Evolutionary conservation across 1,140 invertebrate genomes (phyloP).

Genomic region (Zaprionus capensis): DNA sequence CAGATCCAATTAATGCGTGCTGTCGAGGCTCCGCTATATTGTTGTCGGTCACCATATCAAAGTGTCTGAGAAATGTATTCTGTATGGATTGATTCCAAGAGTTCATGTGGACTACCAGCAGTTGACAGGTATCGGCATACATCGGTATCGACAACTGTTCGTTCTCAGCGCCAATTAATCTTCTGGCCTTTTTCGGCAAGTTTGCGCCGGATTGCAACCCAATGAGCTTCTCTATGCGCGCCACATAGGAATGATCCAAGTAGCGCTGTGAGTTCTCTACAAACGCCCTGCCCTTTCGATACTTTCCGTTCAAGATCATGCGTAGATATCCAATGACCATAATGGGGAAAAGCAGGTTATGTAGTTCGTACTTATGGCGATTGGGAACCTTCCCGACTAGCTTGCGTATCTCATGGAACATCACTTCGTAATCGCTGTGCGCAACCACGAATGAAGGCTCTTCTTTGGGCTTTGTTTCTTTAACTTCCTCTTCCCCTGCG

Average conservation of each 20-base stretch:
- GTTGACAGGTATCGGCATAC: not conserved
- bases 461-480: too few species aligned
- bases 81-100: conserved; percentile 31
- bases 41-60: conserved; percentile 6
- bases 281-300: conserved; percentile 17
- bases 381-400: conserved; percentile 20
- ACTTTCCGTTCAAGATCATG: conserved; percentile 40
- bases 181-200: conserved; percentile 37
- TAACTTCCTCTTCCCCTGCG: not conserved
- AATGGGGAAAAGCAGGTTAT: conserved; percentile 42
- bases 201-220: conserved; percentile 16
- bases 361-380: conserved; percentile 45
- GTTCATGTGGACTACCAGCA: not conserved
- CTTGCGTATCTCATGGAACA: conserved; percentile 17
- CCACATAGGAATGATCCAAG: conserved; percentile 41
- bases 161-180: conserved; percentile 24
- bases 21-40: conserved; percentile 3
- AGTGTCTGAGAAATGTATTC: conserved; percentile 25
- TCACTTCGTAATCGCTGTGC: conserved; percentile 31
- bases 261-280: not conserved
- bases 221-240: conserved; percentile 42
- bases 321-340: conserved; percentile 40
- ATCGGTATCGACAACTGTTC: conserved; percentile 38
- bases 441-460: not conserved
- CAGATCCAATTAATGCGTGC: not conserved